Conservation (phyloP, 1,140 invertebrate species). For the Drosophila miranda region DNA sequence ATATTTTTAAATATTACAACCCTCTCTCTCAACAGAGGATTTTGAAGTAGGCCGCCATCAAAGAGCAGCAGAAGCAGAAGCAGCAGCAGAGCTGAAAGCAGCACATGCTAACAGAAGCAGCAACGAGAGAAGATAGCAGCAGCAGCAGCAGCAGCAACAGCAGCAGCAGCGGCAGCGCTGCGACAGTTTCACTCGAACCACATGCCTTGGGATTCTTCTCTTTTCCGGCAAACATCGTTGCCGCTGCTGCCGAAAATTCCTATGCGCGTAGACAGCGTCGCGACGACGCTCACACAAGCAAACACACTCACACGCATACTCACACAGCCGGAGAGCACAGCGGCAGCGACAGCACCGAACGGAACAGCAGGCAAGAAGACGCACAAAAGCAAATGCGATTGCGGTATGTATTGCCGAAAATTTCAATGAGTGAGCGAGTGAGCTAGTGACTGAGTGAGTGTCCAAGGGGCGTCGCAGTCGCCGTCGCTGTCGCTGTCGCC, state of each 20-base stretch:
- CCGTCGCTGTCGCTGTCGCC: constrained; percentile 31
- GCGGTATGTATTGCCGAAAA: constrained; percentile 50
- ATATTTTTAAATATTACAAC: no score
- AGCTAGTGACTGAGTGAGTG: constrained; percentile 11
- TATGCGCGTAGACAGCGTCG: constrained; percentile 39
- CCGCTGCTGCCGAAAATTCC: constrained; percentile 62
- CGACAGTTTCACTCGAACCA: constrained; percentile 57
- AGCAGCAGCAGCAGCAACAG: constrained; percentile 12
- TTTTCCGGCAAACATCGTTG: background rate
- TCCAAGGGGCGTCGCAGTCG: constrained; percentile 4
- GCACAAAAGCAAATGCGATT: constrained; percentile 17
- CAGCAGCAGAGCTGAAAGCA: constrained; percentile 16
- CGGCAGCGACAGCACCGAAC: constrained; percentile 9
- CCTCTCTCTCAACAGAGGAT: background rate
- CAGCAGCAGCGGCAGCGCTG: no score
- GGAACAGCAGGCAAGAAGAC: constrained; percentile 25
- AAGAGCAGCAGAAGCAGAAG: constrained; percentile 1
- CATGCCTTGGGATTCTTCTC: constrained; percentile 22
- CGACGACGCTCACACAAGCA: constrained; percentile 10
- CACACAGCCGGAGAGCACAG: constrained; percentile 2
- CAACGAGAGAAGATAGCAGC: constrained; percentile 10
- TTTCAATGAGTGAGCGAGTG: constrained; percentile 14
- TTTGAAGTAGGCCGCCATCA: no score
- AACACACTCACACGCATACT: background rate
- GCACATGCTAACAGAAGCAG: constrained; percentile 13